Percentiles rank a stretch among this genome's conserved stretches.
Evolutionary conservation across 1,140 invertebrate species (phyloP).

Genomic region (Tetranychus urticae): DNA sequence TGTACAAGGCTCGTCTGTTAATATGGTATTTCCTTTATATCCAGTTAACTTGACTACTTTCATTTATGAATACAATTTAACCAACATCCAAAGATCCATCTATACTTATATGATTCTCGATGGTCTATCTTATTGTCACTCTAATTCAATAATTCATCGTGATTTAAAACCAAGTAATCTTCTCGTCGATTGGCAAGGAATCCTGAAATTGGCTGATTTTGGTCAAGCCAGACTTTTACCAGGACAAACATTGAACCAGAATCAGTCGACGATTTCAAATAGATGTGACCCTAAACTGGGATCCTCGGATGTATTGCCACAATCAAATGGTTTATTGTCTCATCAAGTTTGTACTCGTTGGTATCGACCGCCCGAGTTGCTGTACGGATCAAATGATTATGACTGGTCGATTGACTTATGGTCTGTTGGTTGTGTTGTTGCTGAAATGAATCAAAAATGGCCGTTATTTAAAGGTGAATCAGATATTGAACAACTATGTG

Average conservation of each 20-base stretch:
- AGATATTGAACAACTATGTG: conserved; percentile 87
- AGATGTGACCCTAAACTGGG: too few relatives aligned
- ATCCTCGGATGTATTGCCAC: conserved; percentile 17
- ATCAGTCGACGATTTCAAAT: too few relatives aligned
- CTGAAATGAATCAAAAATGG: conserved; percentile 66
- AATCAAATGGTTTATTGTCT: conserved; percentile 23
- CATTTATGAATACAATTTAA: conserved; percentile 48
- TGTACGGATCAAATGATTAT: conserved; percentile 76
- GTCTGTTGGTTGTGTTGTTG: conserved; percentile 76
- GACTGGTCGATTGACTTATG: conserved; percentile 59
- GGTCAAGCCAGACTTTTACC: conserved; percentile 52
- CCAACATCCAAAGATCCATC: conserved; percentile 47
- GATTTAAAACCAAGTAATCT: conserved; percentile 94
- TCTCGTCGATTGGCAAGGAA: conserved; percentile 54
- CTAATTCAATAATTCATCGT: conserved; percentile 75
- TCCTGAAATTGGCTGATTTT: conserved; percentile 74
- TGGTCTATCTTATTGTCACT: conserved; percentile 69
- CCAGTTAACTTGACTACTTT: conserved; percentile 27
- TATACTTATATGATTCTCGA: conserved; percentile 76
- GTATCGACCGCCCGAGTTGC: conserved; percentile 81
- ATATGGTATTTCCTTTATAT: conserved; percentile 44
- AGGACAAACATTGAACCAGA: too few relatives aligned
- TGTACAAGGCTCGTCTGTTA: conserved; percentile 56
- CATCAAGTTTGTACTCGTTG: conserved; percentile 46
- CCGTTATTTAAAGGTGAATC: conserved; percentile 74